A percentile compares a stretch with the other conserved stretches of the same genome.
These are phyloP conservation scores for Alviniconcha marisindica DNA, from an alignment of 1,140 invertebrate genomes.

Conservation along the genomic window DNA sequence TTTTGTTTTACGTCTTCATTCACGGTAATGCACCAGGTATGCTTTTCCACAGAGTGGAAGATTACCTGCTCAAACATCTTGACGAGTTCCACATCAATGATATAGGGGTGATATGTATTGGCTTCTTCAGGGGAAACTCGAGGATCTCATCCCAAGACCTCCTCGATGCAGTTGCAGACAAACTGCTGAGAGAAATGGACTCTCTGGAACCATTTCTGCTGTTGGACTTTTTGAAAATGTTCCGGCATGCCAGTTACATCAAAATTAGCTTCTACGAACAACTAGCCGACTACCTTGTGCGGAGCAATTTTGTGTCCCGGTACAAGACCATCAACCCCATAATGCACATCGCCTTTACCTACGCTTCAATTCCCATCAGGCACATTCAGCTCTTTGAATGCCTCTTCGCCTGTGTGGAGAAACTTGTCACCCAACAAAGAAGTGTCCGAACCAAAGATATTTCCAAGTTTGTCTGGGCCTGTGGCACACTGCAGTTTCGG, in stretches of 20 bases:
- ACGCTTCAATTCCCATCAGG: slow-evolving; percentile 5
- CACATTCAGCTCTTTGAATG: slow-evolving; percentile 22
- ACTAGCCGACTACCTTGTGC: slow-evolving; percentile 20
- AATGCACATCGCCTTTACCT: slow-evolving; percentile 37
- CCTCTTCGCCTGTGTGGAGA: slow-evolving; percentile 2
- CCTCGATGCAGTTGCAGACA: slow-evolving; percentile 21
- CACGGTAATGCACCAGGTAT: slow-evolving; percentile 26
- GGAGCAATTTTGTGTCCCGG: not conserved
- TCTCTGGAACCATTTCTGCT: not conserved
- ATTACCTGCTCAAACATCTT: slow-evolving; percentile 11
- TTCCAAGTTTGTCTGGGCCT: slow-evolving; percentile 38
- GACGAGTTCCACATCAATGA: slow-evolving; percentile 34
- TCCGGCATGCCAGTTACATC: slow-evolving; percentile 33
- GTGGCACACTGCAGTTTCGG: slow-evolving; percentile 32
- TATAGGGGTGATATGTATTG: slow-evolving; percentile 29
- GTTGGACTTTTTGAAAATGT: slow-evolving; percentile 24
- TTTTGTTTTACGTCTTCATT: slow-evolving; percentile 29
- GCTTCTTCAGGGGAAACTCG: slow-evolving; percentile 33
- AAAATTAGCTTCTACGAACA: slow-evolving; percentile 23
- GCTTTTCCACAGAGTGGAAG: slow-evolving; percentile 24
- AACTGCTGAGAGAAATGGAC: slow-evolving; percentile 23
- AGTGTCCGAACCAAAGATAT: slow-evolving; percentile 26
- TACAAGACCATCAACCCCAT: slow-evolving; percentile 25
- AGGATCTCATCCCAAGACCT: slow-evolving; percentile 37
- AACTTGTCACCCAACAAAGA: not conserved